Evolutionary conservation across 2,113 vertebrate species (phyloP), one percentile per base, ranked within the genome.

Genomic region (Lepus europaeus): DNA sequence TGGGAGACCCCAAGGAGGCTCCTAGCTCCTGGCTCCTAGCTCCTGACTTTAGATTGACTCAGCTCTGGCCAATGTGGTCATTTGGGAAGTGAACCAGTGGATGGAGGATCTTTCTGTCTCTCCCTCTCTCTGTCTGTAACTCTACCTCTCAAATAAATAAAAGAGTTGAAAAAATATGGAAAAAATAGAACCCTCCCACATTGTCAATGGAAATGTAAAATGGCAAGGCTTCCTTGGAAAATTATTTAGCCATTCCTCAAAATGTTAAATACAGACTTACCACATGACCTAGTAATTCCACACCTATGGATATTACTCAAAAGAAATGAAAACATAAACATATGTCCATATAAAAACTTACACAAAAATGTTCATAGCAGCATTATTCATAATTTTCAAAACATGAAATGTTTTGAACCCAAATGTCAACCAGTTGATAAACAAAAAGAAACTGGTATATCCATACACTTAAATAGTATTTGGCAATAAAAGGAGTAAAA

Each of bases 271-370:
- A 63, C n/a, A 76, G 61, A 68, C 8, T 59, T 61, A 83, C 33
- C 29, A 69, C 1, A 4, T 61, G 63, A 61, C 70, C 27, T n/a
- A 79, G n/a, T n/a, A 79, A 78, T 31, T 90, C 8, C 53, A 90
- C 39, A 64, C 1, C 3, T 39, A 72, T 14, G 64, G 13, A 72
- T 79, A 72, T 45, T 20, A 70, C 22, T 79, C 64, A 72, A 23
- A 45, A 85, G n/a, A 78, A 90, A 90, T 79, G 63, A 84, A 90
- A 94, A 79, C 39, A 64, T 25, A 73, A 85, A 63, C 14, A 49
- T 22, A 72, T 19, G 11, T 79, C 33, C 61, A 61, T 25, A 73
- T 22, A 74, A 80, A 91, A 59, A 74, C 23, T 63, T 64, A 45
- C 1, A 33, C 2, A 53, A 31, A 31, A 72, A 86, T 86, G 45